Conservation (phyloP, 1,140 invertebrate genomes). For the Tetramorium alpestre region DNA sequence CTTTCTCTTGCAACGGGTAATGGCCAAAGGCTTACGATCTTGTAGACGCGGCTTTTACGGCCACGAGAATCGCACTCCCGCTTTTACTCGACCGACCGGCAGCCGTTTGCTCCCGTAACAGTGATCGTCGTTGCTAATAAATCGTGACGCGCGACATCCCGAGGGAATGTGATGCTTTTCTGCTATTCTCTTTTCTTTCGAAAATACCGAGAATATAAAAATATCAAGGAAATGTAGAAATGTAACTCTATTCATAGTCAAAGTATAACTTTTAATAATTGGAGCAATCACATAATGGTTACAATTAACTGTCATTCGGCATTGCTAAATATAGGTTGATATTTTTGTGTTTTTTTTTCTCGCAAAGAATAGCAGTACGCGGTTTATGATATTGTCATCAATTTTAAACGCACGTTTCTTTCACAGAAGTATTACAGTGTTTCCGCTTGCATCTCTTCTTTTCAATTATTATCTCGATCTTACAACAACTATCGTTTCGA, state of each 20-base stretch:
- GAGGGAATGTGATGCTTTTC: background rate
- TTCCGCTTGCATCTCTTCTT: background rate
- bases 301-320: background rate
- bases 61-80: background rate
- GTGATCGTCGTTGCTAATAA: conserved; percentile 36
- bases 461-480: background rate
- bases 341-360: background rate
- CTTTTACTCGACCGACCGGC: conserved; percentile 1
- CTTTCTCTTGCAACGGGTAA: conserved; percentile 14
- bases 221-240: background rate
- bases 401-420: background rate
- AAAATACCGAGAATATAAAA: background rate
- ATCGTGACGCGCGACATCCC: conserved; percentile 3
- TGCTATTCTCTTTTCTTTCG: background rate
- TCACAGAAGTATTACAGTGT: background rate
- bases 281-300: background rate
- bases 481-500: background rate
- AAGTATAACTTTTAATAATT: background rate
- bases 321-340: background rate
- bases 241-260: background rate
- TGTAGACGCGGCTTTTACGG: conserved; percentile 45
- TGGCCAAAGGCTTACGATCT: conserved; percentile 42
- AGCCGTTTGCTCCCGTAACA: background rate
- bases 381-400: background rate
- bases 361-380: background rate